Conservation (phyloP, 2,797 vertebrate species). For the Mus caroli region DNA sequence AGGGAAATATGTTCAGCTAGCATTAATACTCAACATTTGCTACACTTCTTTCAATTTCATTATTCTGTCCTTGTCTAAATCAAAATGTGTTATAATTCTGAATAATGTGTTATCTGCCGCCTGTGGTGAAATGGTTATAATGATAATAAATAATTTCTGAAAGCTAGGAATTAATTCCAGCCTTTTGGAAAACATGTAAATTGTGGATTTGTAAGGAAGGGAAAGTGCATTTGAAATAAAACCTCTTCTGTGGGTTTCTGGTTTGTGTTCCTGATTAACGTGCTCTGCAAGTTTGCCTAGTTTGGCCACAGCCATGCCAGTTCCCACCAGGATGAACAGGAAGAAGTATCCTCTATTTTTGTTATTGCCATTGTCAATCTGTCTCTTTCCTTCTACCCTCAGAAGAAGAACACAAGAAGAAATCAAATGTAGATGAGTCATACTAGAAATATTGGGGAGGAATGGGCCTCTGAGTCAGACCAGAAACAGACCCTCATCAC, state of each 20-base stretch:
- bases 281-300: background rate
- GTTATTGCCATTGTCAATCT: no score
- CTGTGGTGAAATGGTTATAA: slow-evolving; percentile 57
- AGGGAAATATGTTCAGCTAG: slow-evolving; percentile 38
- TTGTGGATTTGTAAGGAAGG: slow-evolving; percentile 5
- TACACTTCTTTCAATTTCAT: slow-evolving; percentile 59
- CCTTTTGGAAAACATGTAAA: slow-evolving; percentile 69
- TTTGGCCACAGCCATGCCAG: rapidly evolving
- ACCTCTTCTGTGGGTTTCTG: background rate
- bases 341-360: rapidly evolving
- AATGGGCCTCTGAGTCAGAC: background rate
- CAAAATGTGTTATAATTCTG: slow-evolving; percentile 58
- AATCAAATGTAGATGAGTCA: background rate
- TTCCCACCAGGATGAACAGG: background rate
- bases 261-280: background rate
- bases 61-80: slow-evolving; percentile 51
- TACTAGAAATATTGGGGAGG: background rate
- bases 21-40: slow-evolving; percentile 45
- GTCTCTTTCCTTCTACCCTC: background rate
- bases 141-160: slow-evolving; percentile 73
- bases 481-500: background rate
- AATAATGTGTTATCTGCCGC: slow-evolving; percentile 67
- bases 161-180: slow-evolving; percentile 61
- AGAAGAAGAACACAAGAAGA: background rate
- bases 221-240: background rate